A percentile compares a stretch with the other conserved stretches of the same genome.
Conservation (phyloP, 1,140 invertebrate species). For the Drosophila sp. region DNA sequence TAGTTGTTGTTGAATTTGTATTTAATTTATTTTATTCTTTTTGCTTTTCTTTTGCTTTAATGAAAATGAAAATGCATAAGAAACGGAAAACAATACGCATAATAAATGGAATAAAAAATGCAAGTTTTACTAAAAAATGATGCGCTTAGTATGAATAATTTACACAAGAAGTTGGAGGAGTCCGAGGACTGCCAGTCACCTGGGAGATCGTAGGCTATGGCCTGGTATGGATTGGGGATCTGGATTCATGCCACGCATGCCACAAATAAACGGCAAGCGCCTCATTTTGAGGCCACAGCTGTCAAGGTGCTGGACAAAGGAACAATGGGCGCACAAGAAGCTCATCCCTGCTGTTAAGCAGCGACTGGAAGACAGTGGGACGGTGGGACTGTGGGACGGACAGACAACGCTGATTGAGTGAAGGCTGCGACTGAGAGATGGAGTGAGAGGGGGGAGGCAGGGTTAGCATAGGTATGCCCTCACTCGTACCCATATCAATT, state of each 20-base stretch:
- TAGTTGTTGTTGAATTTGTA: constrained; percentile 53
- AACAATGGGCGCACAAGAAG: constrained; percentile 72
- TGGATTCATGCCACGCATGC: constrained; percentile 58
- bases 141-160: constrained; percentile 77
- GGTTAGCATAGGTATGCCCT: constrained; percentile 11
- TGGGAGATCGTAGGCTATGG: constrained; percentile 29
- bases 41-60: constrained; percentile 47
- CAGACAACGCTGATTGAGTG: constrained; percentile 65
- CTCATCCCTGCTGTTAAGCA: constrained; percentile 60
- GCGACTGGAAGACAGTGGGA: constrained; percentile 13
- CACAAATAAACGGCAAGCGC: constrained; percentile 79
- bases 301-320: constrained; percentile 73
- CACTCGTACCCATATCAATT: constrained; percentile 82
- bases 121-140: constrained; percentile 51
- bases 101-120: constrained; percentile 45
- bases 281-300: constrained; percentile 79
- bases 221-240: neutral
- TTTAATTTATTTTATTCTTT: too few species aligned
- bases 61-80: constrained; percentile 68
- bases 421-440: constrained; percentile 30
- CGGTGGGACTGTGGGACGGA: constrained; percentile 26
- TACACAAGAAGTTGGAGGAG: constrained; percentile 47
- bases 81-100: constrained; percentile 40
- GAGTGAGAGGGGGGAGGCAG: neutral
- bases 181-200: constrained; percentile 26